Percentiles rank a stretch among this genome's conserved stretches.
Evolutionary conservation across 2,888 invertebrate species (phyloP).

Genomic region (Eumacrocentrus americanus): DNA sequence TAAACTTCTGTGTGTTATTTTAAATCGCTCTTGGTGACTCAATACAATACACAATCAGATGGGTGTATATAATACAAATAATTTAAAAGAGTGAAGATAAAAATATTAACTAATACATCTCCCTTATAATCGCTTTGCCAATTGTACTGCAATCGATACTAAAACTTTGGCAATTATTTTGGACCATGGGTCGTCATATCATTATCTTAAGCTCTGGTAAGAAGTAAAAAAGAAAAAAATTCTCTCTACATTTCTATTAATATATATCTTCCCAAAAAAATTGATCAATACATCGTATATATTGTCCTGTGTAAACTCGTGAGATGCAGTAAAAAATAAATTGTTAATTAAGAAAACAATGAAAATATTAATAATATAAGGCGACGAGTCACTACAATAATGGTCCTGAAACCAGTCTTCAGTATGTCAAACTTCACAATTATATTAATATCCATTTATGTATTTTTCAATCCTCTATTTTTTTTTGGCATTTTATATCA

Average conservation of each 20-base stretch:
- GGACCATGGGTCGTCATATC: not conserved
- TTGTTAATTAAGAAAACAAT: not conserved
- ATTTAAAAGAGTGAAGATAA: not conserved
- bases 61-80: not conserved
- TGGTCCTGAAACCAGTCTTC: conserved; percentile 24
- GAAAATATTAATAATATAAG: not conserved
- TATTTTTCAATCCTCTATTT: not conserved
- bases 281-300: not conserved
- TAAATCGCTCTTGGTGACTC: not conserved
- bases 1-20: not conserved
- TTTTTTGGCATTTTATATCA: conserved; percentile 9
- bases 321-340: not conserved
- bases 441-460: not conserved
- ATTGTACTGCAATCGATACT: not conserved
- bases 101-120: too few relatives aligned
- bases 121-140: too few relatives aligned
- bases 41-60: not conserved
- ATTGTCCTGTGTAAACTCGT: not conserved
- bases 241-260: not conserved
- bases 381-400: not conserved
- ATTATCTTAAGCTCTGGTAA: not conserved
- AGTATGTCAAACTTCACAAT: conserved; percentile 1
- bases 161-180: conserved; percentile 9
- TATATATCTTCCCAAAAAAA: not conserved
- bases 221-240: not conserved